Evolutionary conservation across 2,797 vertebrate genomes (phyloP).

Genomic region (Siniperca scherzeri): DNA sequence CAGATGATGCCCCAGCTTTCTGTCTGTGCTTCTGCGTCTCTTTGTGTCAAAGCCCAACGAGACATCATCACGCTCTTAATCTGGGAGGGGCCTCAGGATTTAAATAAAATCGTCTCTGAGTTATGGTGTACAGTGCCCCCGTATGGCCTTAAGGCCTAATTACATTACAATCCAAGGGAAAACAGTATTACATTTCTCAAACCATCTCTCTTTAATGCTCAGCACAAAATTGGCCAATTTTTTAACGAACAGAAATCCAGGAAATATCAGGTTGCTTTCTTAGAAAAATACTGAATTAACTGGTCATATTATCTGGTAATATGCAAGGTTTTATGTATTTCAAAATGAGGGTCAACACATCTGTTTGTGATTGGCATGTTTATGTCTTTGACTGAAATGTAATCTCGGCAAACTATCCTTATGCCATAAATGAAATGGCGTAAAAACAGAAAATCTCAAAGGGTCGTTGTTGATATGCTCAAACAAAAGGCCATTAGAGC

Average conservation of each 20-base stretch:
- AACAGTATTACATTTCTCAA: neutral
- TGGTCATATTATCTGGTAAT: neutral
- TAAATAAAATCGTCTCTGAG: neutral
- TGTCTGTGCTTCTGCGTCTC: conserved; percentile 26
- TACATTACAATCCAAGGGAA: neutral
- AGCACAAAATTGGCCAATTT: neutral
- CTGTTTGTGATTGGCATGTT: neutral
- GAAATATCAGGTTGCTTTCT: neutral
- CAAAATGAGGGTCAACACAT: no score
- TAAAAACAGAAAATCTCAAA: neutral
- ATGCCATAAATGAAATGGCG: neutral
- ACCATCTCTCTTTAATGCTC: no score
- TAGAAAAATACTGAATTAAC: neutral
- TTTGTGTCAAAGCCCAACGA: conserved; percentile 54
- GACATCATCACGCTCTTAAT: conserved; percentile 16
- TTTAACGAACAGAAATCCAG: no score
- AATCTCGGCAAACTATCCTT: neutral
- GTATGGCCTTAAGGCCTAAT: conserved; percentile 37
- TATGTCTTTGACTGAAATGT: neutral
- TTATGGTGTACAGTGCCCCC: conserved; percentile 58
- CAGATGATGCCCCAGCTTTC: neutral
- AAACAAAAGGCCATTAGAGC: neutral
- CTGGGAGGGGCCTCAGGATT: conserved; percentile 21
- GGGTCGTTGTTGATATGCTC: neutral
- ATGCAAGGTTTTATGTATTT: neutral